These are phyloP conservation scores for Microtus pennsylvanicus DNA, from an alignment of 2,113 vertebrate species.

Conservation along the genomic window DNA sequence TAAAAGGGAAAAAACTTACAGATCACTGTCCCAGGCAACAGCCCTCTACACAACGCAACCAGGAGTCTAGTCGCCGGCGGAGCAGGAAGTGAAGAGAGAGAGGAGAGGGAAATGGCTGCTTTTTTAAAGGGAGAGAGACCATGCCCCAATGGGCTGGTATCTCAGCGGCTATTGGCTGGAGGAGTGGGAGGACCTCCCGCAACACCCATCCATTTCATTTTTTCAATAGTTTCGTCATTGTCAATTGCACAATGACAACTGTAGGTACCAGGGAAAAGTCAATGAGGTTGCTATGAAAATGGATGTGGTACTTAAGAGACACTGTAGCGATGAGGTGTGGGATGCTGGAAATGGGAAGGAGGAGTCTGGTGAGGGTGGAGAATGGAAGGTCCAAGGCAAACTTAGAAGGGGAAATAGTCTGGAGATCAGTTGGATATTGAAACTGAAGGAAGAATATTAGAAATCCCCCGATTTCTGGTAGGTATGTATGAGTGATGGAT, in stretches of 20 bases:
- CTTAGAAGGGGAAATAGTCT: neutral
- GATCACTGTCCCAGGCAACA: too few species aligned
- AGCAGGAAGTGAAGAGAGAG: too few species aligned
- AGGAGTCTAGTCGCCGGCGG: too few species aligned
- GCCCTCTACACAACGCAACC: too few species aligned
- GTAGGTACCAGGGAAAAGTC: neutral
- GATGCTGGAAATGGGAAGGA: neutral
- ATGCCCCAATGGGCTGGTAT: too few species aligned
- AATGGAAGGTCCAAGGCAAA: neutral
- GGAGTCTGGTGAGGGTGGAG: neutral
- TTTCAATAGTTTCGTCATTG: neutral
- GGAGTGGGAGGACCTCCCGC: too few species aligned
- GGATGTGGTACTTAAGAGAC: neutral
- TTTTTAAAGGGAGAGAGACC: too few species aligned
- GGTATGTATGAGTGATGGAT: neutral
- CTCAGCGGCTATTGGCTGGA: too few species aligned
- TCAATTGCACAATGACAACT: neutral
- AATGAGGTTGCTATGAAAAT: neutral
- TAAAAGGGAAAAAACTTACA: too few species aligned
- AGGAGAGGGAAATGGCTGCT: too few species aligned
- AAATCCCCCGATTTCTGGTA: slow-evolving; percentile 24
- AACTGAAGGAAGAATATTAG: neutral
- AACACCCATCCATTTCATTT: neutral
- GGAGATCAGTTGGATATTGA: neutral
- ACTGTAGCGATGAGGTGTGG: neutral